Evolutionary conservation across 2,888 invertebrate genomes (phyloP), one percentile per base, ranked within the genome.

Genomic region (Acleris emargana): DNA sequence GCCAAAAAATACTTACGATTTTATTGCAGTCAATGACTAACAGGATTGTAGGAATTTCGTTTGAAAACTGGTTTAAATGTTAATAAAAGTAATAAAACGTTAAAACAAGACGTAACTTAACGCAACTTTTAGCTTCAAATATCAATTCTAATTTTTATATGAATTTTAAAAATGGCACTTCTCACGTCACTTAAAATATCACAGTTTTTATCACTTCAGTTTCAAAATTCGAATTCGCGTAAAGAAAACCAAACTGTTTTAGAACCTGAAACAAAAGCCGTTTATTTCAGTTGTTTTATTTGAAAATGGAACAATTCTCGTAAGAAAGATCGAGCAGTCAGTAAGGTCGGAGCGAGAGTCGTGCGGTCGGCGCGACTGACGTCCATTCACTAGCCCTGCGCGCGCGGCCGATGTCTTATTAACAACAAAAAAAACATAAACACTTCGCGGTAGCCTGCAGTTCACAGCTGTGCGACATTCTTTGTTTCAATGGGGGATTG

Each of bases 361-460:
- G 70, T 69, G 70, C 66, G 59, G 17, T 52, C 54, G 20, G 54
- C 18, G 2, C 52, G 66, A 58, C 28, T 32, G 17, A 32, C 66
- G 63, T 64, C 61, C 71, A 69, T 69, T 72, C 70, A 70, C 70
- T 72, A 60, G 64, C 54, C 22, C 9, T 49, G 51, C 49, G 50
- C 54, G 62, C 64, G 58, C 63, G 53, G 38, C 51, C 59, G 42
- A 45, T 54, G 38, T 28, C 16, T 62, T 60, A 67, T 62, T 68
- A 61, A 64, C 64, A 64, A 59, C 49, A 62, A 69, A 68, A 69
- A 58, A 70, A 67, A 71, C 66, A 69, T 68, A 64, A 60, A 64
- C 67, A 62, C 32, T 47, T 50, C 59, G 59, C 11, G 54, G 58
- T 60, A 52, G 45, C n/a, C 28, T 32, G 28, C 17, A 17, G 57